Evolutionary conservation across 2,113 vertebrate species (phyloP), one percentile per base, ranked within the genome.

Genomic region (Phrynosoma blainvillii): DNA sequence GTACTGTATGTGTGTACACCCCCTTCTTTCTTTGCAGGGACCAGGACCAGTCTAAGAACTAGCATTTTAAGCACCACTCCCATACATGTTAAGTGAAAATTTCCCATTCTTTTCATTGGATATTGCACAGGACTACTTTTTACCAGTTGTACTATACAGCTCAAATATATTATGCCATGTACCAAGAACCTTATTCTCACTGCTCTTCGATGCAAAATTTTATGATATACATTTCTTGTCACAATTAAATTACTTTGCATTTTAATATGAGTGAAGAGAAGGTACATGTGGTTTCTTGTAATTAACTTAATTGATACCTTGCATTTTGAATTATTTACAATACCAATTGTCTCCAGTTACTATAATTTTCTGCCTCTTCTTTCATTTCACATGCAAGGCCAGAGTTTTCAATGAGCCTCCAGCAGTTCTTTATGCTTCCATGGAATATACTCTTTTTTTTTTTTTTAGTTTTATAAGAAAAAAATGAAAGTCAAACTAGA

Each of bases 401-500:
- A 87, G 20, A 90, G 25, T 1, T 89, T 89, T 30, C 52, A 82
- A 85, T 86, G 86, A 87, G 78, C 71, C 89, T 94, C n/a, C 36
- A 85, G 42, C 84, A 91, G 73, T 82, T 94, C 84, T 75, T 95
- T 87, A 90, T 73, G 65, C 54, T 73, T 75, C 66, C 75, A 87
- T 95, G 81, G 93, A 94, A 94, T 56, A 93, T 52, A 79, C 47
- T 14, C 36, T 36, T 2, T 36, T 2, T 36, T 2, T 36, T 36
- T 81, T 93, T 93, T 59, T 75, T 91, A 84, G 25, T 92, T 94
- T 92, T 91, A 40, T 82, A 12, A 13, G 92, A 6, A 93, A 93
- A 94, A 91, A 94, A 88, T 82, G 40, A 7, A 96, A 95, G 71
- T 81, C 90, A 94, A 95, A 94, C 68, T 85, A 71, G 79, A 94